Percentiles rank a stretch among this genome's conserved stretches.
phyloP scores from a whole-genome alignment of 2,797 vertebrate genomes.

The Gallirallus australis region DNA sequence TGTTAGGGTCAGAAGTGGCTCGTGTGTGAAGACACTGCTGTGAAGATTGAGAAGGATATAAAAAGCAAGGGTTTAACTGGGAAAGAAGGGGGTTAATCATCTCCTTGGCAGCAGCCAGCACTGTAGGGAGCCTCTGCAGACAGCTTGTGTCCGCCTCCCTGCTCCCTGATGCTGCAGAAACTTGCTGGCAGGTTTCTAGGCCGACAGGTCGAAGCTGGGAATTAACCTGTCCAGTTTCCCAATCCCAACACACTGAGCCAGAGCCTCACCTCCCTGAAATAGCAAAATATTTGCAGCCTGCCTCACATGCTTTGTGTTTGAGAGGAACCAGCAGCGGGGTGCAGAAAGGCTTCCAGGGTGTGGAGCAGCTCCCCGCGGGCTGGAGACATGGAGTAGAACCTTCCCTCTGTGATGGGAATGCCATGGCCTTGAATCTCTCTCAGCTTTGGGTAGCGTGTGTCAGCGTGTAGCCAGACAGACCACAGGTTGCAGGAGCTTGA shows the following conservation, averaged over 20 bases:
- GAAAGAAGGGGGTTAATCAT: not conserved
- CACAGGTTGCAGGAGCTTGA: not conserved
- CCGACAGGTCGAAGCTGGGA: not conserved
- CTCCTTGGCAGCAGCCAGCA: not conserved
- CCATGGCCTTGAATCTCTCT: not conserved
- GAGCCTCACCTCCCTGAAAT: not conserved
- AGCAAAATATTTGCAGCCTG: not conserved
- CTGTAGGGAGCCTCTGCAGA: not conserved
- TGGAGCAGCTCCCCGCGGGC: not conserved
- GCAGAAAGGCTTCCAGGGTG: not conserved
- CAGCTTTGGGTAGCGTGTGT: not conserved
- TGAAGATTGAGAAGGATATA: not conserved
- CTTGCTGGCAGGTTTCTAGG: not conserved
- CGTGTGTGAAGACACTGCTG: not conserved
- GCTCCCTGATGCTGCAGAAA: not conserved
- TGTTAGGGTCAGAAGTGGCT: not conserved
- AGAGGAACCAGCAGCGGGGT: not conserved
- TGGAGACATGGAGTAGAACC: not conserved
- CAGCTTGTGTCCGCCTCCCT: not conserved
- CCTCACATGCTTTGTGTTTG: not conserved
- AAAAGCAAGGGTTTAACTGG: not conserved
- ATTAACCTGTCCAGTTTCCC: not conserved
- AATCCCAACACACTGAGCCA: not conserved
- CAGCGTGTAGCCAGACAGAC: not conserved
- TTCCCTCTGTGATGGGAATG: accelerated